Evolutionary conservation across 2,797 vertebrate genomes (phyloP).

Genomic region (Caiman crocodilus): DNA sequence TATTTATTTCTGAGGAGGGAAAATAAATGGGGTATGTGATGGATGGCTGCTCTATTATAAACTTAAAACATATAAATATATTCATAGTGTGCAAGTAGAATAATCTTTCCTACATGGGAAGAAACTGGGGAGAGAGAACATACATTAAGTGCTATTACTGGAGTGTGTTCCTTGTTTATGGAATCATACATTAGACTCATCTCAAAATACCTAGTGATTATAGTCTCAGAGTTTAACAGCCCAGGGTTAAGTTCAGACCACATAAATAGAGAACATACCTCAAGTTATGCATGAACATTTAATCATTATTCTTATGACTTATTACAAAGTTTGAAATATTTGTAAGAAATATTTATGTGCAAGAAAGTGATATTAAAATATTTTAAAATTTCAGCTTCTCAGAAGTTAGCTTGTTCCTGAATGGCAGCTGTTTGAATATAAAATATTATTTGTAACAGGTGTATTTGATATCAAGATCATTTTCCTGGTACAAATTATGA

Average conservation of each 20-base stretch:
- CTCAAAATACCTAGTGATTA: not conserved
- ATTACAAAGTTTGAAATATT: not conserved
- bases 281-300: not conserved
- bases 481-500: constrained; percentile 20
- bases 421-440: not conserved
- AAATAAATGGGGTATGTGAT: not conserved
- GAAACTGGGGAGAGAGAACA: not conserved
- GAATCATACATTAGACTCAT: not conserved
- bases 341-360: not conserved
- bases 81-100: not conserved
- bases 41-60: not conserved
- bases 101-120: not conserved
- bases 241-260: constrained; percentile 2
- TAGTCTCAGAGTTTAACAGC: not conserved
- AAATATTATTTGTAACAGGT: not conserved
- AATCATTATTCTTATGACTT: not conserved
- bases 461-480: not conserved
- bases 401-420: not conserved
- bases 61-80: not conserved
- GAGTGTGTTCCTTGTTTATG: not conserved
- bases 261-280: not conserved
- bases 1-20: not conserved
- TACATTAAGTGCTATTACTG: not conserved
- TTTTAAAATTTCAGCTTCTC: not conserved
- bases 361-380: not conserved